Conservation (phyloP, 1,140 invertebrate species). For the Protaetia brevitarsis region DNA sequence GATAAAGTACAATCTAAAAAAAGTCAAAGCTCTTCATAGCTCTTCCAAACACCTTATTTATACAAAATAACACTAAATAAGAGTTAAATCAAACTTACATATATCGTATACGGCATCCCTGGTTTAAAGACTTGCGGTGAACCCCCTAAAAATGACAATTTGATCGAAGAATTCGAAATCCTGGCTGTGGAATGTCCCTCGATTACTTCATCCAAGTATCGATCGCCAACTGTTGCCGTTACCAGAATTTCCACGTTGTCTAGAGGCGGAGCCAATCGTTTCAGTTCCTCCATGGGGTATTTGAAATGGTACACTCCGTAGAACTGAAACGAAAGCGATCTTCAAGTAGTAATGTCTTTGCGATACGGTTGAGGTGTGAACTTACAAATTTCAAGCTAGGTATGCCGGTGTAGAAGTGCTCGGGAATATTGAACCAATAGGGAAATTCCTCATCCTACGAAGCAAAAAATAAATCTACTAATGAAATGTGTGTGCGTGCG, state of each 20-base stretch:
- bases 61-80: not conserved
- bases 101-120: conserved; percentile 77
- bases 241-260: conserved; percentile 84
- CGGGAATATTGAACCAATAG: conserved; percentile 67
- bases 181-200: conserved; percentile 83
- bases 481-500: not conserved
- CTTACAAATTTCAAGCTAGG: conserved; percentile 69
- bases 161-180: conserved; percentile 80
- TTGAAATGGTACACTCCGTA: conserved; percentile 81
- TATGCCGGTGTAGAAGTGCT: conserved; percentile 52
- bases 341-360: not conserved
- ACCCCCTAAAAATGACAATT: conserved; percentile 81
- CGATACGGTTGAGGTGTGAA: no score
- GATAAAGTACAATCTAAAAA: no score
- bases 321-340: conserved; percentile 59
- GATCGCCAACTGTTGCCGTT: conserved; percentile 83
- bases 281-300: conserved; percentile 78
- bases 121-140: conserved; percentile 93
- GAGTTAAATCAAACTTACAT: conserved; percentile 58
- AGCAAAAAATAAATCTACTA: conserved; percentile 30
- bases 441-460: conserved; percentile 70
- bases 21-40: no score
- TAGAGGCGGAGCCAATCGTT: conserved; percentile 61
- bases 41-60: no score
- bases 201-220: conserved; percentile 81